A percentile compares a stretch with the other conserved stretches of the same genome.
phyloP scores from a whole-genome alignment of 1,140 invertebrate species.

The Carcinoscorpius rotundicauda region DNA sequence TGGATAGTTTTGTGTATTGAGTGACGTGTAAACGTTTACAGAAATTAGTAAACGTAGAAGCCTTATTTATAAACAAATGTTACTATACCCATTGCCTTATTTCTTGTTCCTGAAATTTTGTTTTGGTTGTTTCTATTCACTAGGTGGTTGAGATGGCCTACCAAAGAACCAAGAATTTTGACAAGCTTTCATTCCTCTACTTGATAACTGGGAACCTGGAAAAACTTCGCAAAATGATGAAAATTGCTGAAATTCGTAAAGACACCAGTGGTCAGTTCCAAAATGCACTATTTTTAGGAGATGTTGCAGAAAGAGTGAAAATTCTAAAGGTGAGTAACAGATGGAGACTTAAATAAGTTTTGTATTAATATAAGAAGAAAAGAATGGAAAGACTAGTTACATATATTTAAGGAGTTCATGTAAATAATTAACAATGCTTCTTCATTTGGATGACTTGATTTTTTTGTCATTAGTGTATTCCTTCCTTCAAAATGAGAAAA shows the following conservation, averaged over 20 bases:
- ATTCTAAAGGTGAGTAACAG: conserved; percentile 56
- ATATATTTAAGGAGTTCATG: too few relatives aligned
- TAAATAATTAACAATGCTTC: too few relatives aligned
- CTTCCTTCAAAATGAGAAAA: too few relatives aligned
- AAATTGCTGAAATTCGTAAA: conserved; percentile 92
- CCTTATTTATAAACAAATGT: too few relatives aligned
- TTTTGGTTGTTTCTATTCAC: conserved; percentile 5
- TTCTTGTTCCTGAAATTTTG: not conserved
- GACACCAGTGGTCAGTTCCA: conserved; percentile 95
- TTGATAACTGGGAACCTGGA: conserved; percentile 97
- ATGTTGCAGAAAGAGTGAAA: conserved; percentile 77
- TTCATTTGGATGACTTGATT: too few relatives aligned
- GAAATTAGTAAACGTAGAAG: too few relatives aligned
- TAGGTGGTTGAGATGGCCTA: conserved; percentile 94
- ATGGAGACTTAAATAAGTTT: too few relatives aligned
- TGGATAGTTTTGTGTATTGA: too few relatives aligned
- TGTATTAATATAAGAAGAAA: too few relatives aligned
- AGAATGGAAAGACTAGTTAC: too few relatives aligned
- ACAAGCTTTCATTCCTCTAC: conserved; percentile 96
- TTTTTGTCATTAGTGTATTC: too few relatives aligned
- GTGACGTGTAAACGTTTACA: too few relatives aligned
- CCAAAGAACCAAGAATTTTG: conserved; percentile 98
- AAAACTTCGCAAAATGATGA: conserved; percentile 97
- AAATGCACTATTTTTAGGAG: conserved; percentile 80
- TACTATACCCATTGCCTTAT: not conserved